Percentiles rank a stretch among this genome's conserved stretches.
These are phyloP conservation scores for Sminthurides aquaticus DNA, from an alignment of 2,888 invertebrate species.

Conservation along the genomic window DNA sequence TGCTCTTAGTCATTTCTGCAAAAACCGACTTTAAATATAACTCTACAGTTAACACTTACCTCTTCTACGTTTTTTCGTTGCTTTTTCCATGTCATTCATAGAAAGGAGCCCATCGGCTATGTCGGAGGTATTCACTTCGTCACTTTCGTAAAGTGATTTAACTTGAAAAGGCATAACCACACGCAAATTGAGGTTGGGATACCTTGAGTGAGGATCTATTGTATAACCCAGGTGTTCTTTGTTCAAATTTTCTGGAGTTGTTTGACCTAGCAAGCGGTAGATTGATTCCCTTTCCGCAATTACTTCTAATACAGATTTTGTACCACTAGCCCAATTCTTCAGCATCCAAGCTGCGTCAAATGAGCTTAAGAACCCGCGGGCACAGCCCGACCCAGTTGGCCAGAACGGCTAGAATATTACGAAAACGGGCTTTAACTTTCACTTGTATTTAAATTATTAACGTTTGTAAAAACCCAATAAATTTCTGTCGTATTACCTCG, in stretches of 20 bases:
- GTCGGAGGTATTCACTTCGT: conserved; percentile 51
- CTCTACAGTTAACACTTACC: conserved; percentile 47
- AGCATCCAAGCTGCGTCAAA: conserved; percentile 96
- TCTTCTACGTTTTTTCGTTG: conserved; percentile 60
- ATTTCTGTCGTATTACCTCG: too few species aligned
- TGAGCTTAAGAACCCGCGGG: conserved; percentile 79
- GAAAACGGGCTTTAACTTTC: background rate
- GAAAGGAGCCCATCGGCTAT: conserved; percentile 46
- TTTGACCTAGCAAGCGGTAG: conserved; percentile 81
- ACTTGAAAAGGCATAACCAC: conserved; percentile 72
- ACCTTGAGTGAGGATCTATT: conserved; percentile 73
- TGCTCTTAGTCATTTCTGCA: too few species aligned
- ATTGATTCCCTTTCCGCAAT: conserved; percentile 92
- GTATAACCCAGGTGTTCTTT: conserved; percentile 82
- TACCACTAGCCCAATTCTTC: conserved; percentile 66
- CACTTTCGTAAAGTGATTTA: conserved; percentile 56
- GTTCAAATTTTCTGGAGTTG: conserved; percentile 90
- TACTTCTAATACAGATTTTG: conserved; percentile 69
- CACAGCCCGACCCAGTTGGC: conserved; percentile 98
- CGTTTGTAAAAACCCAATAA: too few species aligned
- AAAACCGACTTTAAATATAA: background rate
- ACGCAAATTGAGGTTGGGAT: conserved; percentile 70
- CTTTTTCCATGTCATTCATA: conserved; percentile 54
- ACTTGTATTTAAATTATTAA: too few species aligned
- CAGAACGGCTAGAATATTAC: conserved; percentile 70